Base-by-base conservation (phyloP, 2,113 vertebrate genomes). In the Poicephalus gulielmi region DNA sequence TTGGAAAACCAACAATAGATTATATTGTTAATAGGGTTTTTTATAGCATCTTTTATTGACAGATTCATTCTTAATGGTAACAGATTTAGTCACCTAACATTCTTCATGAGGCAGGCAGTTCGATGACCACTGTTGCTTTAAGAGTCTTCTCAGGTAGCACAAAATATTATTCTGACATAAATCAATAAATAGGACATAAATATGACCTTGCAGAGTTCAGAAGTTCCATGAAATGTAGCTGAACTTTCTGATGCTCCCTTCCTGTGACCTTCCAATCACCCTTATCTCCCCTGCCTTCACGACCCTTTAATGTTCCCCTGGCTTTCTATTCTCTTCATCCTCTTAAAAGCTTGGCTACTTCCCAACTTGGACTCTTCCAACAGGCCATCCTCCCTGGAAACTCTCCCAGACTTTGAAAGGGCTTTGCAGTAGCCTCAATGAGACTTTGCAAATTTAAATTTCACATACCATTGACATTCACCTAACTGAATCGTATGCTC, bases 21-120 rank as follows among this genome's bases (percentile, higher is more conserved):
- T 95, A 75, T 91, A 94, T 94, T 97, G 88, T 94, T 97, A 95
- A 91, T 91, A 91, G 59, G 66, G 97, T 97, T 97, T 78, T 94
- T 97, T 96, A 78, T 83, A 53, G 64, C 57, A 87, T 70, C 91
- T 96, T 95, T 97, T 92, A 96, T 88, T 93, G 88, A 93, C 37
- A 76, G 78, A 93, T 96, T 95, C 70, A 96, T 96, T 96, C 74
- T 75, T 92, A 95, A 91, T 14, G 46, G 28, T 82, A 95, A 92
- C 90, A 90, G 81, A 87, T 91, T 90, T 88, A 97, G 59, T 95
- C 67, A 96, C 77, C 66, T 85, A 96, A 49, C 37, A 66, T 94
- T 83, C 53, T 92, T 96, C 69, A 80, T 76, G n/a, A 62, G 35
- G 87, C 44, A 90, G 30, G 88, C 82, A 83, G 63, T 47, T 74